Conservation (phyloP, 2,113 vertebrate genomes). For the Stegastes partitus region DNA sequence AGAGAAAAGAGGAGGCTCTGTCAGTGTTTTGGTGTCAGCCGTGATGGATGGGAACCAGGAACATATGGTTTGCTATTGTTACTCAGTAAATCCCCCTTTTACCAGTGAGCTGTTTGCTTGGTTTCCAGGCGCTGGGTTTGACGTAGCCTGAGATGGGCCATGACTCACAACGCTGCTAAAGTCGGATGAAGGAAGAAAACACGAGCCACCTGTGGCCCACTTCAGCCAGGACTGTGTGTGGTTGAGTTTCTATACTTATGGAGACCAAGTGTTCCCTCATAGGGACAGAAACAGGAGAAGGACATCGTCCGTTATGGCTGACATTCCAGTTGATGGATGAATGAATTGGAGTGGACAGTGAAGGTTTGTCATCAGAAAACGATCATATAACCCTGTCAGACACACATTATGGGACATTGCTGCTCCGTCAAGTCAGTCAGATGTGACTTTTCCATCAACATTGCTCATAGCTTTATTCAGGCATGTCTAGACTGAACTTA, state of each 20-base stretch:
- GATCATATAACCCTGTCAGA: no score
- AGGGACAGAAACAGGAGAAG: background rate
- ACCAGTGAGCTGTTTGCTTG: slow-evolving; percentile 32
- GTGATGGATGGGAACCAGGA: slow-evolving; percentile 56
- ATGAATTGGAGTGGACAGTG: no score
- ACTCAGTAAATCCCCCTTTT: slow-evolving; percentile 28
- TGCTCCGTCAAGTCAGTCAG: no score
- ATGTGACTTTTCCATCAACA: no score
- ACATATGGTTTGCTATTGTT: slow-evolving; percentile 57
- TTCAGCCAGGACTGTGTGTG: no score
- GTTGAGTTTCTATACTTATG: background rate
- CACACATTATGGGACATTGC: no score
- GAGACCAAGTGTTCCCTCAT: background rate
- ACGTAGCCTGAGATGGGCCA: slow-evolving; percentile 19
- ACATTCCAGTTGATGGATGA: no score
- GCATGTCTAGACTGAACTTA: no score
- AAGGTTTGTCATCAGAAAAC: no score
- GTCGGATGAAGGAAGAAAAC: slow-evolving; percentile 21
- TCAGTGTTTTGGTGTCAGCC: slow-evolving; percentile 38
- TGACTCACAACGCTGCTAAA: slow-evolving; percentile 30
- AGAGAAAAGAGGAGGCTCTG: slow-evolving; percentile 4
- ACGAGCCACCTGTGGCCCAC: slow-evolving; percentile 39
- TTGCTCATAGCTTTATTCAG: no score
- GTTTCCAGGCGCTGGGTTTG: slow-evolving; percentile 29
- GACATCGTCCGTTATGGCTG: no score